These are phyloP conservation scores for Elanus axillaris DNA, from an alignment of 2,113 vertebrate species.

Conservation along the genomic window DNA sequence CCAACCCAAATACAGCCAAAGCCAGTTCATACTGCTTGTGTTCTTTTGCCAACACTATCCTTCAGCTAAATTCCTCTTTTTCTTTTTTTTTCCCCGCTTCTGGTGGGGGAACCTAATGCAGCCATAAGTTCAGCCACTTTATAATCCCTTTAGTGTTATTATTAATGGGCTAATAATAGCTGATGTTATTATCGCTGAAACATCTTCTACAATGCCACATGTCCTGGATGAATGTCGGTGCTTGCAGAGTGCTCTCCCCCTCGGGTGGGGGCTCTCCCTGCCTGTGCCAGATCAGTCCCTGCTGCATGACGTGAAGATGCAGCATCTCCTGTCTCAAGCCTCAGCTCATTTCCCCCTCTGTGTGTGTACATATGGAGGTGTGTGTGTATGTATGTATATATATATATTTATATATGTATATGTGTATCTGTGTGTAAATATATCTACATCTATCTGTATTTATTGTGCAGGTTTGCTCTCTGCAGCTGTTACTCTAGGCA, in stretches of 20 bases:
- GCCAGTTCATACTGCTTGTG: neutral
- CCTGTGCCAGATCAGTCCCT: neutral
- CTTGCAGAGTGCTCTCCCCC: neutral
- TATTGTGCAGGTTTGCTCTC: neutral
- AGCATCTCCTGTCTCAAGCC: neutral
- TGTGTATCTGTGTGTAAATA: neutral
- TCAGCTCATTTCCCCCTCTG: neutral
- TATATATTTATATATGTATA: rapidly evolving
- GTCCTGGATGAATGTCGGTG: neutral
- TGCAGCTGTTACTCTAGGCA: neutral
- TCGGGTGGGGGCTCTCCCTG: rapidly evolving
- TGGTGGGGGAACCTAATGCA: neutral
- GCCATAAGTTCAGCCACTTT: neutral
- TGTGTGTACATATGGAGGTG: no score
- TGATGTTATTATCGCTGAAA: neutral
- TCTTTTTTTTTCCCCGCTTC: neutral
- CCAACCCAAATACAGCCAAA: neutral
- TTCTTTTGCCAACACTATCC: neutral
- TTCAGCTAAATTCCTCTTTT: neutral
- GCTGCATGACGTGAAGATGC: rapidly evolving
- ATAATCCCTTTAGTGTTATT: neutral
- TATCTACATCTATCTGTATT: rapidly evolving
- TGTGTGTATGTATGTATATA: rapidly evolving
- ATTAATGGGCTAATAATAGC: slow-evolving; percentile 10
- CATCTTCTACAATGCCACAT: neutral